A percentile compares a stretch with the other conserved stretches of the same genome.
These are phyloP conservation scores for Fringilla coelebs DNA, from an alignment of 2,797 vertebrate genomes.

Conservation along the genomic window DNA sequence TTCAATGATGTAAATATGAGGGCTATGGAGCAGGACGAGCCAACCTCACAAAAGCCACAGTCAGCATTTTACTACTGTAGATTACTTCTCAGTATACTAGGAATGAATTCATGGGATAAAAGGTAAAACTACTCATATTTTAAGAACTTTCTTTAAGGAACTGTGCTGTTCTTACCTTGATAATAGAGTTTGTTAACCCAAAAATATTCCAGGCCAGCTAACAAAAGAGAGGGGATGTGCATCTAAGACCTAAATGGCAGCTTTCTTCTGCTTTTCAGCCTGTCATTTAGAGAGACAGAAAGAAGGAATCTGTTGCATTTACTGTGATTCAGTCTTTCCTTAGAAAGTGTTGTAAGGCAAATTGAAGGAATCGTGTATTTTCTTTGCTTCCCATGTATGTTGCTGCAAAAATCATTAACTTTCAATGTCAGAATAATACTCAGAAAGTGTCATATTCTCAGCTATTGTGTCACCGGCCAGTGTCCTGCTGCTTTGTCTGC, in stretches of 20 bases:
- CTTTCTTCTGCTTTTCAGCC: neutral
- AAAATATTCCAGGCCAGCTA: neutral
- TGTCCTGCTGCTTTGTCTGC: conserved; percentile 2
- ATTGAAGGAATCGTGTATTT: neutral
- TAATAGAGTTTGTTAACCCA: neutral
- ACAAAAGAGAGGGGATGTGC: neutral
- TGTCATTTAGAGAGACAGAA: neutral
- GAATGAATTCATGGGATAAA: conserved; percentile 99
- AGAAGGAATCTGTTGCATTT: neutral
- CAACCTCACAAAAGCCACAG: conserved; percentile 86
- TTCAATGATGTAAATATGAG: conserved; percentile 92
- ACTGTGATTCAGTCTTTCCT: neutral
- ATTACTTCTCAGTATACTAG: conserved; percentile 94
- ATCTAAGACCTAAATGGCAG: neutral
- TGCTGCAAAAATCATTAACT: neutral
- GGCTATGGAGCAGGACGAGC: conserved; percentile 88
- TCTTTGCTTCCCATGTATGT: neutral
- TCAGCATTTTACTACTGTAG: conserved; percentile 98
- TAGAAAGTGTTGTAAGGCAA: neutral
- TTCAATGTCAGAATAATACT: neutral
- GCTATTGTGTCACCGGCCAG: neutral
- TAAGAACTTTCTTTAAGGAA: neutral
- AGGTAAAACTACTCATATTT: conserved; percentile 78
- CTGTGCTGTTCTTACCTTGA: neutral
- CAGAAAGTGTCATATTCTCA: neutral